Evolutionary conservation across 2,888 invertebrate species (phyloP).

Genomic region (Hypselothyrea guttata): DNA sequence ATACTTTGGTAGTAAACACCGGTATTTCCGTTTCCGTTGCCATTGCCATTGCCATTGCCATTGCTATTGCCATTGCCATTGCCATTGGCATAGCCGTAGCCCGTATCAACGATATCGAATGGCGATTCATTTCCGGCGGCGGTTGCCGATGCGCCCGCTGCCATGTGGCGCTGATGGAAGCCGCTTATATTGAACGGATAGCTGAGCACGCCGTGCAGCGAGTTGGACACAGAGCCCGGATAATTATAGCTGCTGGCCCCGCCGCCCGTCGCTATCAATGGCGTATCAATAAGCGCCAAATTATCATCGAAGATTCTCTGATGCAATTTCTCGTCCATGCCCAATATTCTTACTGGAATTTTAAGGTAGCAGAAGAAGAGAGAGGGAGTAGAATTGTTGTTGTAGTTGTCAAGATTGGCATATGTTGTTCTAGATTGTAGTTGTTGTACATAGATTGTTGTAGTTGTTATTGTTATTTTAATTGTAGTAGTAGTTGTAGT

Average conservation of each 20-base stretch:
- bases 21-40: conserved; percentile 77
- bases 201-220: conserved; percentile 77
- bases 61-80: conserved; percentile 66
- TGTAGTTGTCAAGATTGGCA: conserved; percentile 55
- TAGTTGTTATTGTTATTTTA: conserved; percentile 19
- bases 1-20: conserved; percentile 82
- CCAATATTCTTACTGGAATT: conserved; percentile 83
- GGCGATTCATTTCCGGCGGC: conserved; percentile 75
- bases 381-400: conserved; percentile 74
- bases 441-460: conserved; percentile 17
- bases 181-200: conserved; percentile 83
- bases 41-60: conserved; percentile 67
- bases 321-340: conserved; percentile 83
- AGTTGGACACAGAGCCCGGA: conserved; percentile 75
- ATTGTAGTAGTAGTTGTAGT: conserved; percentile 12
- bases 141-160: conserved; percentile 64
- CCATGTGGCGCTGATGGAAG: conserved; percentile 81
- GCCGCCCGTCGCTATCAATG: conserved; percentile 78
- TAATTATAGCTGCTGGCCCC: conserved; percentile 76
- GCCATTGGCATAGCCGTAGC: conserved; percentile 67
- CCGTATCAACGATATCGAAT: conserved; percentile 80
- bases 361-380: conserved; percentile 71
- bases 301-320: conserved; percentile 82
- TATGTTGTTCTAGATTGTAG: conserved; percentile 40
- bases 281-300: conserved; percentile 82